These are phyloP conservation scores for Oriolus oriolus DNA, from an alignment of 2,113 vertebrate species.

Conservation along the genomic window DNA sequence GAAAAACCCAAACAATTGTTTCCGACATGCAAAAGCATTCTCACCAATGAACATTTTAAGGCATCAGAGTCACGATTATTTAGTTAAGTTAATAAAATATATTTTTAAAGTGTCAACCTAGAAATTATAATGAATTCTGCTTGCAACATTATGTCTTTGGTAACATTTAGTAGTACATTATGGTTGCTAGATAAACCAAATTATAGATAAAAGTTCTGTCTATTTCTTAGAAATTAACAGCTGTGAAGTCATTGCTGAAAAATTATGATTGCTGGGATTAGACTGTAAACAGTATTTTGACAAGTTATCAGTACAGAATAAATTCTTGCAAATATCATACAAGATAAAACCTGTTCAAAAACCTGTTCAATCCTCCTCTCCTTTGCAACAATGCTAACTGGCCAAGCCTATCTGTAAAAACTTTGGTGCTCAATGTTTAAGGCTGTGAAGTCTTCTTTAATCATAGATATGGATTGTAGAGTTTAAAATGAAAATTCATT, in stretches of 20 bases:
- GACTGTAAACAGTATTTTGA: not conserved
- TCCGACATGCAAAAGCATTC: not conserved
- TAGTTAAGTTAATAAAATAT: not conserved
- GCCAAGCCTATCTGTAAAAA: not conserved
- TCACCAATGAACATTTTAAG: not conserved
- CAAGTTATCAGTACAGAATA: not conserved
- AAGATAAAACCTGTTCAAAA: not conserved
- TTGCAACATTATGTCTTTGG: not conserved
- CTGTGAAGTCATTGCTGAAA: not conserved
- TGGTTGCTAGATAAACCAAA: not conserved
- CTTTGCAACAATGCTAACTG: not conserved
- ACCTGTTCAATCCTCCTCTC: not conserved
- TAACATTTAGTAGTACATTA: not conserved
- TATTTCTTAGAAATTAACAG: not conserved
- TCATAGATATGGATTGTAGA: not conserved
- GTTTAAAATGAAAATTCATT: not conserved
- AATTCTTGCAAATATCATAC: not conserved
- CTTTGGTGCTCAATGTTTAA: not conserved
- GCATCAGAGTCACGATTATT: not conserved
- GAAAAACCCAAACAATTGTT: not conserved
- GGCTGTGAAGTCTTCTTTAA: not conserved
- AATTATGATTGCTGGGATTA: not conserved
- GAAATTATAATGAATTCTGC: not conserved
- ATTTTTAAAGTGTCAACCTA: not conserved
- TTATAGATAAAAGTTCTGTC: not conserved